Evolutionary conservation across 2,888 invertebrate species (phyloP).

Genomic region (Thecophora atra): DNA sequence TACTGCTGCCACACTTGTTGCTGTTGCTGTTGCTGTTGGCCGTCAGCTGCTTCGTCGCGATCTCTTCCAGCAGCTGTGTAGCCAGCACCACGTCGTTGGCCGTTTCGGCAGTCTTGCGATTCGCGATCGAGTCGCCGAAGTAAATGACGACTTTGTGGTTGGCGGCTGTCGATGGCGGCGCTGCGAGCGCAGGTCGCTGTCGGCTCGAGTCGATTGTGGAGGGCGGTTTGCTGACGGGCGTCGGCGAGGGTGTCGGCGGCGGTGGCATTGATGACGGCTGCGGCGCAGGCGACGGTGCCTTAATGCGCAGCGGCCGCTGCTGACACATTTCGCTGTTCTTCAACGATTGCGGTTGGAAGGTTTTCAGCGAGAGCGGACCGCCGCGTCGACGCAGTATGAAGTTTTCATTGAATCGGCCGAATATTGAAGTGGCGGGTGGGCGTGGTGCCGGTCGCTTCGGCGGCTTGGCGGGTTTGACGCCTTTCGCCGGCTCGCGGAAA

Average conservation of each 20-base stretch:
- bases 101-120: constrained; percentile 46
- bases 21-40: constrained; percentile 33
- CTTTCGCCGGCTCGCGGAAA: constrained; percentile 67
- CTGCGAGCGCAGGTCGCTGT: constrained; percentile 31
- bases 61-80: constrained; percentile 38
- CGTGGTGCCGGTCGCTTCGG: constrained; percentile 62
- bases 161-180: constrained; percentile 46
- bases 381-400: constrained; percentile 67
- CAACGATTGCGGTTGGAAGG: constrained; percentile 61
- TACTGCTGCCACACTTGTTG: constrained; percentile 20
- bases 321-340: constrained; percentile 59
- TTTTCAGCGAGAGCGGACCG: constrained; percentile 54
- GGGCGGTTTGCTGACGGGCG: constrained; percentile 56
- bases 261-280: constrained; percentile 64
- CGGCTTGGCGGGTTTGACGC: constrained; percentile 56
- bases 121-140: constrained; percentile 73
- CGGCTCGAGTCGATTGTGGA: constrained; percentile 1
- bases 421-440: constrained; percentile 53
- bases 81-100: constrained; percentile 41
- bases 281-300: constrained; percentile 13
- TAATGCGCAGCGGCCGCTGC: constrained; percentile 41
- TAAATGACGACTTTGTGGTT: constrained; percentile 78
- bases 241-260: constrained; percentile 57
- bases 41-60: constrained; percentile 15
- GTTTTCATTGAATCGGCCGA: constrained; percentile 65